Percentiles rank a stretch among this genome's conserved stretches.
Evolutionary conservation across 2,797 vertebrate species (phyloP).

Genomic region (Numenius phaeopus): DNA sequence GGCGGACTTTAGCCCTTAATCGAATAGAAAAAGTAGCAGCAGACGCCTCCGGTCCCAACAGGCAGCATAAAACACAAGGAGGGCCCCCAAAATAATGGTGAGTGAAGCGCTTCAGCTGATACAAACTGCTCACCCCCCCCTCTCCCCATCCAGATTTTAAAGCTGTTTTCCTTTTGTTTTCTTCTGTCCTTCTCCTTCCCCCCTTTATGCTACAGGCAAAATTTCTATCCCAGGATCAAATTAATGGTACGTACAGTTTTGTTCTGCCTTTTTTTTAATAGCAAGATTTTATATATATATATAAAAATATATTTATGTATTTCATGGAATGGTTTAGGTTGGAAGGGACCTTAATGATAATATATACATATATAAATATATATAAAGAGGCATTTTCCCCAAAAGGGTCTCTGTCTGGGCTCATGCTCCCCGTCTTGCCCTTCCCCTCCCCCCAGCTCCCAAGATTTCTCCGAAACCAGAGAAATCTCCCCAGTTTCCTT

Average conservation of each 20-base stretch:
- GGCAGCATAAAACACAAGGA: neutral
- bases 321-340: neutral
- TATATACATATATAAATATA: neutral
- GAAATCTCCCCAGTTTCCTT: rapidly evolving
- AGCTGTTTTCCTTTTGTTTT: neutral
- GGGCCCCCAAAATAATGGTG: constrained; percentile 58
- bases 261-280: neutral
- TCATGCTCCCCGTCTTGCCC: rapidly evolving
- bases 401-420: rapidly evolving
- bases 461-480: neutral
- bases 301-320: neutral
- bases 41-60: neutral
- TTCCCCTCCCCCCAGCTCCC: neutral
- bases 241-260: constrained; percentile 86
- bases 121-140: rapidly evolving
- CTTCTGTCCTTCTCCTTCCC: neutral
- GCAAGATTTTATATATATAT: neutral
- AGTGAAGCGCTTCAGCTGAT: neutral
- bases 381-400: neutral
- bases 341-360: neutral
- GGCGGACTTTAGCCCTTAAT: constrained; percentile 76
- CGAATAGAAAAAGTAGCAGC: neutral
- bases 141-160: neutral
- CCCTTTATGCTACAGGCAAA: constrained; percentile 85
- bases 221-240: constrained; percentile 93